Evolutionary conservation across 2,113 vertebrate species (phyloP), one percentile per base, ranked within the genome.

Genomic region (Erythrolamprus reginae): DNA sequence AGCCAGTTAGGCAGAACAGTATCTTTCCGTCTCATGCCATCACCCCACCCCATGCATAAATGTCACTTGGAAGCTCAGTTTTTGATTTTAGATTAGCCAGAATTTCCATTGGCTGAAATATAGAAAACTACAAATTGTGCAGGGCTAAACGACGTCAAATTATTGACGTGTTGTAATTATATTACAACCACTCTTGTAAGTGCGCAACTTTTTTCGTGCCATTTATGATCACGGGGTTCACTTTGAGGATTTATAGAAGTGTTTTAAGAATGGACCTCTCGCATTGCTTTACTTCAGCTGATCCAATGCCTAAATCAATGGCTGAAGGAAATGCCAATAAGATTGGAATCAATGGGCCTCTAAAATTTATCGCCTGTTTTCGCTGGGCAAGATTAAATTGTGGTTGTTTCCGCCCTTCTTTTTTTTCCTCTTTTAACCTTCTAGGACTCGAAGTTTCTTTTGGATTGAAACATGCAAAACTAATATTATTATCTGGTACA

Each of bases 221-320:
- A 94, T 96, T 96, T 95, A 95, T 94, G 92, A 89, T 95, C 88
- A 56, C 86, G 23, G 94, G 89, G 88, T 95, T 96, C 95, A 97
- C 97, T 96, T 89, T 96, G 95, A 95, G 95, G 95, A 97, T 97
- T 97, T 97, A 97, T 96, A 96, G 96, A 96, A 94, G 95, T 94
- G 93, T n/a, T 97, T 96, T 97, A 97, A 97, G 96, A 96, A 95
- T 97, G 97, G 96, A 56, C 95, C 95, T 95, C 96, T 94, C 88
- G 13, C 89, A 94, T 95, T 94, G 19, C 88, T 55, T 95, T 94
- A 92, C 85, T 93, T 88, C 92, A 96, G 94, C 96, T 96, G 96
- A 97, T 96, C 96, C 95, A 96, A 97, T 97, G 95, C 90, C 96
- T 97, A 96, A 97, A 97, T 97, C 97, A 95, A 97, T 97, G 95